These are phyloP conservation scores for Drosophila suboccidentalis DNA, from an alignment of 2,888 invertebrate species.

Conservation along the genomic window DNA sequence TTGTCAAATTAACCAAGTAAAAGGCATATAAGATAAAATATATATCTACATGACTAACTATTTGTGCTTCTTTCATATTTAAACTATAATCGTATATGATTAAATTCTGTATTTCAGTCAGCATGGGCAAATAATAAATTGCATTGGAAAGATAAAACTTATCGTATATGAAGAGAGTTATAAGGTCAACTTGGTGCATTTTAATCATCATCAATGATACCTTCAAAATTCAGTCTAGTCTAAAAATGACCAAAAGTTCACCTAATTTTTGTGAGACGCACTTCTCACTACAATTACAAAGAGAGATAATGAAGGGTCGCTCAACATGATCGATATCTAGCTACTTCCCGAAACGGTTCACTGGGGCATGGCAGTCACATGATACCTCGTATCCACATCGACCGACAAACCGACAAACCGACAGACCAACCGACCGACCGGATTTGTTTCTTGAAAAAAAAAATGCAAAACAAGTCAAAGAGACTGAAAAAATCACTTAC, in stretches of 20 bases:
- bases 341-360: constrained; percentile 46
- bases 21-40: background rate
- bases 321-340: constrained; percentile 19
- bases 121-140: constrained; percentile 23
- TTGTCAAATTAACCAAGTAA: no score
- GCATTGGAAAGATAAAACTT: background rate
- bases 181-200: no score
- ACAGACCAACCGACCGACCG: constrained; percentile 61
- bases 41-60: background rate
- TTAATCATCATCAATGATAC: background rate
- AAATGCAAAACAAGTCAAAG: constrained; percentile 30
- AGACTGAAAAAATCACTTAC: constrained; percentile 67
- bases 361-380: constrained; percentile 67
- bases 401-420: constrained; percentile 24
- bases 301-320: constrained; percentile 11
- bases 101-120: background rate
- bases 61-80: background rate
- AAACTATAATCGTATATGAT: no score
- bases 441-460: constrained; percentile 57
- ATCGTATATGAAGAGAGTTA: no score
- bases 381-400: constrained; percentile 49
- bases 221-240: background rate
- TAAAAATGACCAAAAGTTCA: no score
- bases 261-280: background rate
- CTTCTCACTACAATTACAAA: constrained; percentile 1